Percentiles rank a stretch among this genome's conserved stretches.
phyloP scores from a whole-genome alignment of 2,888 invertebrate species.

The Galerucella pusilla region DNA sequence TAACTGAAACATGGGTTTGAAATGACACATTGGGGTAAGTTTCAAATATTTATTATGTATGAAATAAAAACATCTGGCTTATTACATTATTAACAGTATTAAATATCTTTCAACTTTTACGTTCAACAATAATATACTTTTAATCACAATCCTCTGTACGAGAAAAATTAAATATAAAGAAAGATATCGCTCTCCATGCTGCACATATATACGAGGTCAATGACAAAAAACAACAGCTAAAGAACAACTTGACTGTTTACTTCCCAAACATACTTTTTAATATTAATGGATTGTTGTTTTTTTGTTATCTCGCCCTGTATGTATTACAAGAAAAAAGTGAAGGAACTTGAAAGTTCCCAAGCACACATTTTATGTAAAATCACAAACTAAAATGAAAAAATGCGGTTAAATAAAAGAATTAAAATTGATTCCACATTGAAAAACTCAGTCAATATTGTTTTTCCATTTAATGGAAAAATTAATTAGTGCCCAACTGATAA shows the following conservation, averaged over 20 bases:
- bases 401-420: constrained; percentile 23
- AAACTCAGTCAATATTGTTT: constrained; percentile 49
- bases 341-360: neutral
- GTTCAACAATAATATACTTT: constrained; percentile 54
- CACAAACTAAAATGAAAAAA: constrained; percentile 19
- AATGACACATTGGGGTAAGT: neutral
- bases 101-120: constrained; percentile 59
- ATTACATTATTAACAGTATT: constrained; percentile 58
- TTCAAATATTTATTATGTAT: constrained; percentile 37
- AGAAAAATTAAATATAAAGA: constrained; percentile 43
- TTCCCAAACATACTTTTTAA: neutral
- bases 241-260: neutral
- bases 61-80: constrained; percentile 63
- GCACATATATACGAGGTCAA: constrained; percentile 12
- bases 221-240: constrained; percentile 10
- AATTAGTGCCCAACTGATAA: neutral
- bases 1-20: neutral
- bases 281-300: neutral
- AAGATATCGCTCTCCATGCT: constrained; percentile 22
- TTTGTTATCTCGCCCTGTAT: constrained; percentile 6
- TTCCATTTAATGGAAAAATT: constrained; percentile 47
- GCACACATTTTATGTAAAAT: neutral
- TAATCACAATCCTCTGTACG: constrained; percentile 45
- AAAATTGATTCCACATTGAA: constrained; percentile 29
- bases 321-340: constrained; percentile 4